Conservation (phyloP, 2,113 vertebrate genomes). For the Hemiprocne comata region DNA sequence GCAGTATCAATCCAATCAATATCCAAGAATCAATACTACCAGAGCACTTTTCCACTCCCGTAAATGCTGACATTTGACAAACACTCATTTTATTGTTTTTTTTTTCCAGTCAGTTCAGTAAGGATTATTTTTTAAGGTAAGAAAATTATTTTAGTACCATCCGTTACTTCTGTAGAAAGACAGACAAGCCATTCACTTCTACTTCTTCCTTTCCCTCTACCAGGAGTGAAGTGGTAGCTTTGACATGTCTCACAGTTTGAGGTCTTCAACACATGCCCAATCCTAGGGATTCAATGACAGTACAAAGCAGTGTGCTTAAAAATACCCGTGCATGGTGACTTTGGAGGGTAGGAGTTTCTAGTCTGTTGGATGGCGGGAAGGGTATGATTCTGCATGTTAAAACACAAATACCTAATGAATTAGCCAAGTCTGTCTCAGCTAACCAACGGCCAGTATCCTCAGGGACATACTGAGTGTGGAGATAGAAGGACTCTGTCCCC, state of each 20-base stretch:
- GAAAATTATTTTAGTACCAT: not conserved
- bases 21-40: not conserved
- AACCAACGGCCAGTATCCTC: not conserved
- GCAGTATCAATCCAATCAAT: not conserved
- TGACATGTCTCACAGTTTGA: not conserved
- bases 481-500: not conserved
- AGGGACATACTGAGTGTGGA: not conserved
- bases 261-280: not conserved
- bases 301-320: not conserved
- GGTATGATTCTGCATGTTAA: not conserved
- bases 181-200: not conserved
- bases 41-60: not conserved
- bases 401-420: not conserved
- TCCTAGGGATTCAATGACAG: not conserved
- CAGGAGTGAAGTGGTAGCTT: not conserved
- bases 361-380: not conserved
- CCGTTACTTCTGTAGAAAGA: not conserved
- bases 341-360: not conserved
- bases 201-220: not conserved
- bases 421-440: not conserved
- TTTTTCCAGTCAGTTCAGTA: not conserved
- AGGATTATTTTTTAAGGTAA: not conserved
- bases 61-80: not conserved
- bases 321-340: not conserved
- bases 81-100: not conserved